Evolutionary conservation across 2,797 vertebrate genomes (phyloP).

Genomic region (Loris lydekkerianus): DNA sequence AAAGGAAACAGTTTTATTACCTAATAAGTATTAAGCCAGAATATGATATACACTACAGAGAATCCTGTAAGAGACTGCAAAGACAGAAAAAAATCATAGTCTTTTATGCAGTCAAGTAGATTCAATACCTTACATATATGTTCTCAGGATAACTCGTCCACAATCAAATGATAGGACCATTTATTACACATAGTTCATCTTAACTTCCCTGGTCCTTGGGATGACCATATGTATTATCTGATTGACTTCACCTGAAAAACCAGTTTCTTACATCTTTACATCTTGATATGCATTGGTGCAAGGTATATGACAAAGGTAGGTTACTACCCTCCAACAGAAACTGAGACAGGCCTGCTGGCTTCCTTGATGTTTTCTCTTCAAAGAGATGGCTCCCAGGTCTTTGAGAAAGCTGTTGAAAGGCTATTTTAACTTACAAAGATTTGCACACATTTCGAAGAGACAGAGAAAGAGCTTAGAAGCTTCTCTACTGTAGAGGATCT

Average conservation of each 20-base stretch:
- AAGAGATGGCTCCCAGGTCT: not conserved
- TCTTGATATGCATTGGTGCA: not conserved
- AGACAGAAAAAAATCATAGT: not conserved
- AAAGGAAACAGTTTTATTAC: not conserved
- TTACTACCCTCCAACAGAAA: not conserved
- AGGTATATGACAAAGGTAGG: not conserved
- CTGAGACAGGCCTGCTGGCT: not conserved
- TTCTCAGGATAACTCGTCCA: not conserved
- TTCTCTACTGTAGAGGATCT: not conserved
- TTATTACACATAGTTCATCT: not conserved
- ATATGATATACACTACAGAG: not conserved
- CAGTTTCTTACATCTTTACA: not conserved
- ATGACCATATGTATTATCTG: not conserved
- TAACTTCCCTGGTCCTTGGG: not conserved
- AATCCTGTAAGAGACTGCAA: not conserved
- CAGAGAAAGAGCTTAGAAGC: conserved; percentile 12
- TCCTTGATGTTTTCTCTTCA: not conserved
- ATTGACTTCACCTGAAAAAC: not conserved
- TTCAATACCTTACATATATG: not conserved
- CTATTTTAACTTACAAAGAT: not conserved
- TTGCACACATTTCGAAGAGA: not conserved
- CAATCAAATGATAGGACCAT: not conserved
- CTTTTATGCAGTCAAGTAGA: not conserved
- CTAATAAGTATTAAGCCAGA: not conserved
- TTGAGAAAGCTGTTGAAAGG: not conserved